Base-by-base conservation (phyloP, 2,113 vertebrate genomes). In the Dasyurus viverrinus region DNA sequence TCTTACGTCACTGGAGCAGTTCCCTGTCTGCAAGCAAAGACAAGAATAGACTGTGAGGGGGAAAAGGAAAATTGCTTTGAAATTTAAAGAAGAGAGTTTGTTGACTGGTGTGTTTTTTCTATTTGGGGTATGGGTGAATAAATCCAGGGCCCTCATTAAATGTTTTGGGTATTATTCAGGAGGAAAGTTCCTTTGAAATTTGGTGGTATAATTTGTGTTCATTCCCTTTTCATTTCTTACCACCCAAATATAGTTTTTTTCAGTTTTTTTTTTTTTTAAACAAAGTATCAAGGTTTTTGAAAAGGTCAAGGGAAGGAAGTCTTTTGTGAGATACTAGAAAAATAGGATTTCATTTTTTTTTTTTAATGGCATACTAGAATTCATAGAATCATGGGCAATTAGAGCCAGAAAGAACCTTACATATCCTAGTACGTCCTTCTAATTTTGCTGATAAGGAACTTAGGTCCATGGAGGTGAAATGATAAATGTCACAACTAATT, bases 1-100 rank as follows among this genome's bases (percentile, higher is more conserved):
- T 97, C 96, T 99, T 98, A 99, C 98, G 98, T 99, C 99, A 98
- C 10, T 7, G 47, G 57, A 98, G 98, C 98, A 92, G 97, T 98
- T 98, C 98, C 98, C 97, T 1, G 93, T 97, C 97, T 98, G 96
- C 93, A 97, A 2, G 68, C 22, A 46, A 97, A 95, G 95, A 97
- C 97, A 97, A 95, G 97, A 98, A 97, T 97, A 98, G 94, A 96
- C n/a, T 98, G 97, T 93, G 89, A 11, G 91, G 94, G 91, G 95
- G 97, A 60, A 95, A 52, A 54, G 96, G 97, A 95, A 97, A 97
- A 93, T 55, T 4, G 14, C 84, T 96, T 94, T 90, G 95, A 96
- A 93, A 91, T 96, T 97, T 97, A 98, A 97, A 97, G 95, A 97
- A 95, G 92, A 96, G 7, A 54, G 89, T 93, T 95, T 93, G 46